Percentiles rank a stretch among this genome's conserved stretches.
phyloP scores from a whole-genome alignment of 2,797 vertebrate genomes.

The Sciaenops ocellatus region DNA sequence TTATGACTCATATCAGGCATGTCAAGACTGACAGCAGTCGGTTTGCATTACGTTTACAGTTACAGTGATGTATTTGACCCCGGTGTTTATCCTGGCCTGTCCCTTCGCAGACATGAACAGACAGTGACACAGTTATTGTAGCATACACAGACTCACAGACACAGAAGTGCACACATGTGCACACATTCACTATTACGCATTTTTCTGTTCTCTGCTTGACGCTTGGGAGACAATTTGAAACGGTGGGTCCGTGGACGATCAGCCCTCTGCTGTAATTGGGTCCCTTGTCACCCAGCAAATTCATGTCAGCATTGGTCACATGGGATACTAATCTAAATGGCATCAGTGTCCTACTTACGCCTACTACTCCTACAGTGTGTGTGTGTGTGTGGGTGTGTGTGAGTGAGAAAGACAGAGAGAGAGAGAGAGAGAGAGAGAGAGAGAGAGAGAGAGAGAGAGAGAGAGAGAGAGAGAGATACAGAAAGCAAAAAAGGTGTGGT shows the following conservation, averaged over 20 bases:
- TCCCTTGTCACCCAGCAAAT: conserved; percentile 83
- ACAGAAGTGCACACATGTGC: conserved; percentile 1
- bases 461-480: neutral
- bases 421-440: neutral
- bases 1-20: conserved; percentile 36
- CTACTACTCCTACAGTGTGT: conserved; percentile 30
- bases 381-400: conserved; percentile 34
- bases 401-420: neutral
- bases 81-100: conserved; percentile 65
- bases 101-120: conserved; percentile 48
- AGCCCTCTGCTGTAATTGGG: conserved; percentile 83
- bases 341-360: conserved; percentile 82
- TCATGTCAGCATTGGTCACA: conserved; percentile 80
- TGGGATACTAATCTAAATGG: conserved; percentile 85
- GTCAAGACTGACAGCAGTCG: conserved; percentile 70
- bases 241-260: conserved; percentile 68
- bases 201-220: conserved; percentile 50
- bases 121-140: conserved; percentile 63
- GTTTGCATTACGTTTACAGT: conserved; percentile 65
- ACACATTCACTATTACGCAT: conserved; percentile 41
- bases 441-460: neutral
- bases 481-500: conserved; percentile 39
- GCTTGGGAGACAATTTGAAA: conserved; percentile 75
- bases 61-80: conserved; percentile 70
- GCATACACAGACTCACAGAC: conserved; percentile 26